Evolutionary conservation across 2,888 invertebrate genomes (phyloP).

Genomic region (Protophormia terraenovae): DNA sequence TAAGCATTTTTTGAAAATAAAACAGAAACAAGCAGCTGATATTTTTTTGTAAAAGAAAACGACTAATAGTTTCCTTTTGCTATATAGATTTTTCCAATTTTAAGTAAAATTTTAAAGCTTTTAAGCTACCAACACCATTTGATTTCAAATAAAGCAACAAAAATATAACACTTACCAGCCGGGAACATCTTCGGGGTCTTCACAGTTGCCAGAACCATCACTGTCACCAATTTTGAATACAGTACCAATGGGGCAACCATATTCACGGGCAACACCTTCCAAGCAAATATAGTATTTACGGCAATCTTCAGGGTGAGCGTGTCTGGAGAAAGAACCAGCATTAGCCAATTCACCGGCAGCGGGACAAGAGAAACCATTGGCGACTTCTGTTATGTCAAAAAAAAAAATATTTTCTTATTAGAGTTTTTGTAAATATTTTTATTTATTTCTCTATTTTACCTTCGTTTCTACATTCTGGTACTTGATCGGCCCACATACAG

Average conservation of each 20-base stretch:
- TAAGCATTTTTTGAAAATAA: constrained; percentile 28
- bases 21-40: constrained; percentile 39
- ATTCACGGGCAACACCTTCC: constrained; percentile 94
- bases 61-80: neutral
- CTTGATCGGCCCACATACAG: constrained; percentile 98
- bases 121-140: constrained; percentile 41
- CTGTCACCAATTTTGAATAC: constrained; percentile 96
- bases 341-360: constrained; percentile 89
- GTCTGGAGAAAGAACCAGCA: constrained; percentile 95
- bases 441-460: constrained; percentile 83
- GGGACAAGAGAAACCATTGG: constrained; percentile 93
- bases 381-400: constrained; percentile 87
- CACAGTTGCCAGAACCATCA: constrained; percentile 95
- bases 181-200: constrained; percentile 97
- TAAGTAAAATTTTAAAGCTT: constrained; percentile 13
- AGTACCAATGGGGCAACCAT: constrained; percentile 97
- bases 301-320: constrained; percentile 96
- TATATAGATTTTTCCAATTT: too few species aligned
- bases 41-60: neutral
- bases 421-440: neutral
- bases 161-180: constrained; percentile 89
- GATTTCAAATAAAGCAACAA: neutral
- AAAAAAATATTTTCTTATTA: neutral
- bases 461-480: constrained; percentile 94
- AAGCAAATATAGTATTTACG: constrained; percentile 97